Evolutionary conservation across 2,797 vertebrate genomes (phyloP), one percentile per base, ranked within the genome.

Genomic region (Coendou prehensilis): DNA sequence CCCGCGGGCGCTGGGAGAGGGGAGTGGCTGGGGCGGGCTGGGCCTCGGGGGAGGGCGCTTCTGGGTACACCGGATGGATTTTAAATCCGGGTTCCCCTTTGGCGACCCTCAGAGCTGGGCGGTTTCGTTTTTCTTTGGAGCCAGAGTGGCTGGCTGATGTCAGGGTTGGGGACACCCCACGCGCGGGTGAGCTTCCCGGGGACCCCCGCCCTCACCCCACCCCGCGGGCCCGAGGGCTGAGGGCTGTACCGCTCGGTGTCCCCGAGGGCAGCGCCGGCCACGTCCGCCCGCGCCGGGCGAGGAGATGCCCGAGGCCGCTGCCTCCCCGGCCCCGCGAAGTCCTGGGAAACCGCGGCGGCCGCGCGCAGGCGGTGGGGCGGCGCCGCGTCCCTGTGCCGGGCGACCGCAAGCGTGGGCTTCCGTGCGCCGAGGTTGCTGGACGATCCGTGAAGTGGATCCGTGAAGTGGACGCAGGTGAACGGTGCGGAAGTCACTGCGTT

Each of bases 111-210:
- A 1, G 13, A 87, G 69, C 75, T 4, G 13, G 71, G 33, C 26
- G 50, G 37, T 71, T 96, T 86, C 71, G 11, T 22, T 90, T 87
- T n/a, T 33, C 79, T 82, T 80, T 45, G 87, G 0, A 85, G 64
- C 28, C 63, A 1, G 2, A 14, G 63, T 15, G 63, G 23, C 22
- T 14, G 23, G 64, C 9, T 54, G 2, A 41, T 76, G 86, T 91
- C 89, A 89, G 78, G 95, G 76, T 91, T 93, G 94, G 93, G 91
- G 59, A 95, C 87, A 52, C 88, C 88, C 9, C 57, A 5, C 0
- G 1, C 50, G n/a, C 75, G 84, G 50, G 3, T 3, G 57, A 61
- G 69, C 80, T 79, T 61, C 79, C 30, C 9, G 0, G 52, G n/a
- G 15, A 67, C 13, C 30, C 30, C 13, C 33, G 9, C 30, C 9